Evolutionary conservation across 2,797 vertebrate genomes (phyloP).

Genomic region (Paguma larvata): DNA sequence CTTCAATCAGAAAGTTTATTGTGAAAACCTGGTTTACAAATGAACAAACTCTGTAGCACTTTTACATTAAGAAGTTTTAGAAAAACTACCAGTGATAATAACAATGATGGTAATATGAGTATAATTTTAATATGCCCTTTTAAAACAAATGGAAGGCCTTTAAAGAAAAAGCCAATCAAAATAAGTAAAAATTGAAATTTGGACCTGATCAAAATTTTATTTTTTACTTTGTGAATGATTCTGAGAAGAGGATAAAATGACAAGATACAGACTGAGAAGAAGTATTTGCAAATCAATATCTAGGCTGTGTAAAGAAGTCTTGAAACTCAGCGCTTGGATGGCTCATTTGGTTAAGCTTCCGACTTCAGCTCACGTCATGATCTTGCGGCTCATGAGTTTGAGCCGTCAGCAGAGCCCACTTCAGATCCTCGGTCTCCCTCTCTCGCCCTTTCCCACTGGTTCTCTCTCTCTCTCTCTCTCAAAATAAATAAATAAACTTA

Average conservation of each 20-base stretch:
- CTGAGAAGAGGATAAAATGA: constrained; percentile 10
- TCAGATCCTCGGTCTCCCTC: too few species aligned
- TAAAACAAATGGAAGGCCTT: constrained; percentile 4
- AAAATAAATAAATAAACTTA: too few species aligned
- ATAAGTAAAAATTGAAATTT: not conserved
- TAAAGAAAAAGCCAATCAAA: constrained; percentile 26
- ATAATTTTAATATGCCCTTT: constrained; percentile 8
- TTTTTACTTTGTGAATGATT: not conserved
- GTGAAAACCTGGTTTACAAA: constrained; percentile 35
- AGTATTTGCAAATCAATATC: not conserved
- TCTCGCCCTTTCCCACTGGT: too few species aligned
- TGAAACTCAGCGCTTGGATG: not conserved
- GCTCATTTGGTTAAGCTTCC: too few species aligned
- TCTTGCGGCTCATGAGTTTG: too few species aligned
- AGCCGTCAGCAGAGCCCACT: too few species aligned
- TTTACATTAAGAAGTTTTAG: not conserved
- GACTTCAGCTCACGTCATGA: too few species aligned
- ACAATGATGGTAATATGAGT: constrained; percentile 19
- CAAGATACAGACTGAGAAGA: not conserved
- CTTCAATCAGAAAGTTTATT: constrained; percentile 29
- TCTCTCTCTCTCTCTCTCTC: too few species aligned
- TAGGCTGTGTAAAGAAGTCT: constrained; percentile 34
- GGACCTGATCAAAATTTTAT: not conserved
- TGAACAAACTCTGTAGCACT: not conserved
- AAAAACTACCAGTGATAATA: not conserved